Conservation (phyloP, 2,888 invertebrate species). For the Diadegma fenestrale region DNA sequence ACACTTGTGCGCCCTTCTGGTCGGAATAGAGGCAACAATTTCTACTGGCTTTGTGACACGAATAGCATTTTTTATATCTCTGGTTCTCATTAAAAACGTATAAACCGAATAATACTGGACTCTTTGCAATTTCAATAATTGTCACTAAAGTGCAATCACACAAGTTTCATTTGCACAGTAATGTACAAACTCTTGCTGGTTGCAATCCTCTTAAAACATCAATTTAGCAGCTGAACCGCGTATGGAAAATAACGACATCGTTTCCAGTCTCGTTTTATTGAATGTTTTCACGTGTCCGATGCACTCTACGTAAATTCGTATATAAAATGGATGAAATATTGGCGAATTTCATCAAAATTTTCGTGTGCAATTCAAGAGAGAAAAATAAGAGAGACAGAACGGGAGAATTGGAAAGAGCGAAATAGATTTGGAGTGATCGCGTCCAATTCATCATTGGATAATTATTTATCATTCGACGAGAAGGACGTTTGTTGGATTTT, state of each 20-base stretch:
- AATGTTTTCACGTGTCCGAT: not conserved
- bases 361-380: constrained; percentile 6
- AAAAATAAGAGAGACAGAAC: not conserved
- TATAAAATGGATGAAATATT: constrained; percentile 39
- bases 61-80: constrained; percentile 36
- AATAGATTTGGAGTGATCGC: constrained; percentile 11
- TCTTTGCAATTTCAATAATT: constrained; percentile 35
- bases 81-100: constrained; percentile 22
- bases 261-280: not conserved
- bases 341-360: not conserved
- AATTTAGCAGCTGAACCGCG: not conserved
- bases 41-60: constrained; percentile 1
- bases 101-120: constrained; percentile 28
- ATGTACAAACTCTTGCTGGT: constrained; percentile 15
- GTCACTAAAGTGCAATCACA: constrained; percentile 13
- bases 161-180: not conserved
- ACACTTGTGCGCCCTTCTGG: constrained; percentile 35
- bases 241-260: constrained; percentile 11
- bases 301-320: constrained; percentile 3
- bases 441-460: constrained; percentile 39
- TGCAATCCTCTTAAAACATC: not conserved
- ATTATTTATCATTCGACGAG: constrained; percentile 54
- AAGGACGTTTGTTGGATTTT: constrained; percentile 51
- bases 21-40: constrained; percentile 50
- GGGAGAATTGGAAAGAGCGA: not conserved